Evolutionary conservation across 2,888 invertebrate species (phyloP), one percentile per base, ranked within the genome.

Genomic region (Lasioglossum vierecki): DNA sequence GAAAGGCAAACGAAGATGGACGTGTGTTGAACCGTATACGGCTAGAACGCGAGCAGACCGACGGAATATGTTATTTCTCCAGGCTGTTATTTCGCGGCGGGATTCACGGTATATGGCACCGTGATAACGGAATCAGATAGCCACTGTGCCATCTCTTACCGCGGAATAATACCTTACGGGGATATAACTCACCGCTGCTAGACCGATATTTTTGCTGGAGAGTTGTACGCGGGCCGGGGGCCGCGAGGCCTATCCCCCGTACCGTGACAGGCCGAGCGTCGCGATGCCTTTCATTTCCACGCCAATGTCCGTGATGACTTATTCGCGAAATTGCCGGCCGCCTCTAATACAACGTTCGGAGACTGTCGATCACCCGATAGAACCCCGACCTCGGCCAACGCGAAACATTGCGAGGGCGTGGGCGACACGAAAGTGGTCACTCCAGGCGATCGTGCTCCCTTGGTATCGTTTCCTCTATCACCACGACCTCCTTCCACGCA

Each of bases 51-150:
- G 53, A 84, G 77, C 77, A 85, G 90, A 53, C 71, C 71, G 57
- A 39, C 46, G 80, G 89, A 87, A 91, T 89, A 89, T 87, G 85
- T 88, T 89, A 89, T 85, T 88, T 82, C 89, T 80, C 41, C 57
- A 85, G 84, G 66, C 89, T 89, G 90, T 91, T 91, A 91, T 91
- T 91, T 88, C 89, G 85, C 73, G 79, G 80, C 57, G 81, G 74
- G 81, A 88, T 86, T 80, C 84, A 87, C 83, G 84, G 82, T 81
- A 85, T 81, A 88, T 84, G 85, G 86, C 85, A 85, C 82, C 88
- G 86, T 84, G 90, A 92, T 92, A 92, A 92, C 89, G 89, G 91
- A 89, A 92, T 92, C 92, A 89, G 92, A 92, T 92, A 89, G 89
- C 91, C 76, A 78, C 86, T 82, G 85, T 84, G 88, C 92, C 91